Base-by-base conservation (phyloP, 1,140 invertebrate genomes). In the Halyomorpha halys region DNA sequence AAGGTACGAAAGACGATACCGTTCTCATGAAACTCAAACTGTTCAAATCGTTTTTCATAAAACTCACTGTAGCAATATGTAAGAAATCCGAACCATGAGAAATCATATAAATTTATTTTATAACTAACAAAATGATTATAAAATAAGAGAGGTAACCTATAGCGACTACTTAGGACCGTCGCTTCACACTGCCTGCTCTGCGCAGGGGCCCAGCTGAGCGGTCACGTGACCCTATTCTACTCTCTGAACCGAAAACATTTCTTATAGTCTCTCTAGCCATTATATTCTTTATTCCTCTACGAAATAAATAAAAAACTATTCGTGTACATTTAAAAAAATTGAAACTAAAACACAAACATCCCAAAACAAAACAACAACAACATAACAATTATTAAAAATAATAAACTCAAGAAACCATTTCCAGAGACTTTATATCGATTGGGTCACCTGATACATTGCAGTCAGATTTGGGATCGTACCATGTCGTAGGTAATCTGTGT, bases 1-100 rank as follows among this genome's bases (percentile, higher is more conserved):
- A 56, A 14, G 53, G 53, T 6, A 56, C 53, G 23, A 56, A 56
- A 21, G 53, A 56, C 3, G 53, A 56, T 8, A 56, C 53, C 18
- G 23, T 23, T 21, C 53, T 21, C 53, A 56, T 56, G 53, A 56
- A 56, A 21, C 9, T 6, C 9, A 23, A n/a, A 23, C 18, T 23
- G 53, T 23, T 56, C 19, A 56, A 23, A 15, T 56, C 53, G 18
- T 56, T 56, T 56, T 56, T 56, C 53, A 56, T 56, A 56, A 56
- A 56, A 56, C 19, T 23, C 15, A 23, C 53, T 23, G 53, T 23
- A 16, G 18, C 23, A 3, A 16, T 19, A 25, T 15, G 53, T 56
- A 25, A 4, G 23, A 15, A 27, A 19, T 15, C 19, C 18, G 18
- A 19, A 56, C 18, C 18, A 56, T 56, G 18, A 15, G 53, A 25